Conservation (phyloP, 2,113 vertebrate genomes). For the Muntiacus reevesi region DNA sequence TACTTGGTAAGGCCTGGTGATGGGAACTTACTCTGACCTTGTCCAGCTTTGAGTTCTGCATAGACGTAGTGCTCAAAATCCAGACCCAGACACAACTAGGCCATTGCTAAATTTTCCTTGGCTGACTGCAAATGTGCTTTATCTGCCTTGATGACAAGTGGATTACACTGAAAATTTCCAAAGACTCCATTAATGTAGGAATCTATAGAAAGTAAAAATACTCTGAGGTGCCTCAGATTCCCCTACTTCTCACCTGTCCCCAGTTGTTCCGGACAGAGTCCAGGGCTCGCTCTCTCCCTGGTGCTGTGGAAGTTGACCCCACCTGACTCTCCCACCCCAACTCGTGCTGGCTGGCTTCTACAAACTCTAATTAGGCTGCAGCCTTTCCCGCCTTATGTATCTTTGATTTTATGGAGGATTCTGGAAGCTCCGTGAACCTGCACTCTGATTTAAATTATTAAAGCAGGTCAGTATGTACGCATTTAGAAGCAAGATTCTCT, state of each 20-base stretch:
- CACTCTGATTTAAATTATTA: conserved; percentile 44
- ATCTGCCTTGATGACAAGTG: conserved; percentile 10
- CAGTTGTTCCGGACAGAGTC: neutral
- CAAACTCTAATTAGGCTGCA: neutral
- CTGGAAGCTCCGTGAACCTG: conserved; percentile 8
- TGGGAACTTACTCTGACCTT: neutral
- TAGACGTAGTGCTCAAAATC: neutral
- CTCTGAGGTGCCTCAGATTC: neutral
- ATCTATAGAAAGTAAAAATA: neutral
- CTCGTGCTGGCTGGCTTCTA: neutral
- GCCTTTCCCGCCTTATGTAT: neutral
- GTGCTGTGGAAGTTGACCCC: neutral
- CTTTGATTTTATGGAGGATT: conserved; percentile 21
- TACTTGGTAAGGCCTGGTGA: neutral
- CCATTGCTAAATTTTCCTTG: neutral
- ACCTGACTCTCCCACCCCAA: neutral
- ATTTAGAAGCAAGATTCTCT: conserved; percentile 28
- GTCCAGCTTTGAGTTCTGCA: neutral
- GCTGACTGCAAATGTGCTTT: neutral
- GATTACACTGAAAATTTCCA: conserved; percentile 17
- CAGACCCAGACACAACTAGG: neutral
- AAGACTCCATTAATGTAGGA: neutral
- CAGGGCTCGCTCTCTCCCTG: neutral
- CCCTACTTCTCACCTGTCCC: neutral
- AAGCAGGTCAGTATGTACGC: conserved; percentile 21